phyloP scores from a whole-genome alignment of 2,797 vertebrate genomes.

The Vireo griseus region DNA sequence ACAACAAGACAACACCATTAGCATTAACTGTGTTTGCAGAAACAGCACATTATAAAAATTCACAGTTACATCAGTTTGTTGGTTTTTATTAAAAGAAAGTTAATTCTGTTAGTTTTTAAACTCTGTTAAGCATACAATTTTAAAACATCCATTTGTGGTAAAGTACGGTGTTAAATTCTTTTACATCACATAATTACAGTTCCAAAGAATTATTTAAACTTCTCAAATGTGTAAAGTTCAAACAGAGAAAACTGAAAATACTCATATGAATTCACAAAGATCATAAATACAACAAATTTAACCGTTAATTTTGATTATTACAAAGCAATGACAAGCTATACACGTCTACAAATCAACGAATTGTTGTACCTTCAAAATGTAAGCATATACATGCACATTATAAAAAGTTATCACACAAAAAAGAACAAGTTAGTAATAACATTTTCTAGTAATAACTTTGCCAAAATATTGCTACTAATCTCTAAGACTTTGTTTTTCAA shows the following conservation, averaged over 20 bases:
- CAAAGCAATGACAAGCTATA: slow-evolving; percentile 37
- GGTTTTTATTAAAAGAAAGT: not conserved
- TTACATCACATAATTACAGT: not conserved
- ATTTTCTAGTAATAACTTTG: slow-evolving; percentile 11
- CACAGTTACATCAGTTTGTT: not conserved
- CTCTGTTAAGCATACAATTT: not conserved
- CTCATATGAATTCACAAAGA: not conserved
- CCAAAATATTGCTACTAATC: not conserved
- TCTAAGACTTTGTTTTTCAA: not conserved
- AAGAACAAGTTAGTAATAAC: slow-evolving; percentile 49
- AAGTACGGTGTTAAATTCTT: not conserved
- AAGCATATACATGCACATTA: slow-evolving; percentile 43
- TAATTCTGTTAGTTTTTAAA: slow-evolving; percentile 53
- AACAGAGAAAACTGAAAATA: not conserved
- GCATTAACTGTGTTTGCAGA: not conserved
- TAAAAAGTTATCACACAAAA: slow-evolving; percentile 17
- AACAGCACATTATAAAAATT: not conserved
- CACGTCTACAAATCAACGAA: slow-evolving; percentile 1
- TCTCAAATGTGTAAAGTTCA: not conserved
- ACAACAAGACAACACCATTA: not conserved
- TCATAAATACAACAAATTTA: slow-evolving; percentile 2
- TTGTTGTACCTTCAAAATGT: slow-evolving; percentile 21
- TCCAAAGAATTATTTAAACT: not conserved
- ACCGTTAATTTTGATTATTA: slow-evolving; percentile 38
- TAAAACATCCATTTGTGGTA: not conserved